A percentile compares a stretch with the other conserved stretches of the same genome.
These are phyloP conservation scores for Coccyzus lansbergi DNA, from an alignment of 2,797 vertebrate species.

Conservation along the genomic window DNA sequence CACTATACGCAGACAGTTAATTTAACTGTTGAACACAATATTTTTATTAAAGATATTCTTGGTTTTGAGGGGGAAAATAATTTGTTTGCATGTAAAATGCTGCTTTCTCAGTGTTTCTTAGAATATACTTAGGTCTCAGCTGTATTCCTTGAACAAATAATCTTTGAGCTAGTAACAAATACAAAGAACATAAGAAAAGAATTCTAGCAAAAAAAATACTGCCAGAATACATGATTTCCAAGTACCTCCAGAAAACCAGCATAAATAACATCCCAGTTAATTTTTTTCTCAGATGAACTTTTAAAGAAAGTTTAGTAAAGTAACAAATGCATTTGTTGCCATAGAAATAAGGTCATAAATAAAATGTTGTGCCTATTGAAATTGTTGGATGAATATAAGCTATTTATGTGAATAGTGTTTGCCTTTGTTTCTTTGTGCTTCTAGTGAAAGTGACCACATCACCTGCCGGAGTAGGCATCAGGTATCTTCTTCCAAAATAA, in stretches of 20 bases:
- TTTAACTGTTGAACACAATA: neutral
- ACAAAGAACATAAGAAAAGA: neutral
- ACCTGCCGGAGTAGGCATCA: neutral
- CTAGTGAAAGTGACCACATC: neutral
- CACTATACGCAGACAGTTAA: neutral
- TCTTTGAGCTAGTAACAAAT: neutral
- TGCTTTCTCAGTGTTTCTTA: neutral
- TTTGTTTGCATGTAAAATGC: neutral
- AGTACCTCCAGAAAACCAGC: neutral
- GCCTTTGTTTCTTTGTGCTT: neutral
- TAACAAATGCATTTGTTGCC: neutral
- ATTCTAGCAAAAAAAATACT: neutral
- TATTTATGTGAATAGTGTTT: neutral
- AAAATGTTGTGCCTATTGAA: neutral
- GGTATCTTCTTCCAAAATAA: neutral
- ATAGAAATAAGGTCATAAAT: neutral
- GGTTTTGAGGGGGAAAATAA: neutral
- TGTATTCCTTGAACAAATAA: neutral
- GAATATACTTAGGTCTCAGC: neutral
- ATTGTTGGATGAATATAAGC: neutral
- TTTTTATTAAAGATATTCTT: neutral
- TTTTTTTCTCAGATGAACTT: neutral
- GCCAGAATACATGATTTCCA: neutral
- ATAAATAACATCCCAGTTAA: neutral
- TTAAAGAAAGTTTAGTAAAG: neutral